Conservation (phyloP, 2,113 vertebrate species). For the Gorsachius goisagi region DNA sequence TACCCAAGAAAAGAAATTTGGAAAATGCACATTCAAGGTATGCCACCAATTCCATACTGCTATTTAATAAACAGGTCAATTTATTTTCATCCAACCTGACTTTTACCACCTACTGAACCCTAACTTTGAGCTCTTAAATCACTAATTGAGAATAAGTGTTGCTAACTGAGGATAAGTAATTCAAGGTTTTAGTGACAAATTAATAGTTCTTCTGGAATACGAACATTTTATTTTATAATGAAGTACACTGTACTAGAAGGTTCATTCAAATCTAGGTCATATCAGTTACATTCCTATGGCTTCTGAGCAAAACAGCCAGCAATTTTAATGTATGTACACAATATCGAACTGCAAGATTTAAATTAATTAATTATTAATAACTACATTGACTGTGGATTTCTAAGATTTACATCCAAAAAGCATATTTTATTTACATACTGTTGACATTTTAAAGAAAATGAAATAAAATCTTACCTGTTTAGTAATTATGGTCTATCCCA, state of each 20-base stretch:
- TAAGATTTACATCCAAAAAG: slow-evolving; percentile 71
- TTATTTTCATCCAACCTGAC: neutral
- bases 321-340: slow-evolving; percentile 23
- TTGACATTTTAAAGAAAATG: slow-evolving; percentile 20
- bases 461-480: slow-evolving; percentile 30
- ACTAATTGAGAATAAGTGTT: neutral
- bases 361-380: slow-evolving; percentile 73
- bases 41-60: neutral
- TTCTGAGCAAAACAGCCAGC: slow-evolving; percentile 6
- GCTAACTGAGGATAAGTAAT: neutral
- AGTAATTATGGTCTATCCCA: slow-evolving; percentile 10
- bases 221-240: neutral
- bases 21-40: neutral
- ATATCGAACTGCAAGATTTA: slow-evolving; percentile 18
- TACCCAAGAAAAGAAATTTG: neutral
- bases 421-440: slow-evolving; percentile 68
- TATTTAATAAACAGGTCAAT: neutral
- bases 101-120: neutral
- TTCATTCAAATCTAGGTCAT: neutral
- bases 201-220: neutral
- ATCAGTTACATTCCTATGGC: slow-evolving; percentile 35
- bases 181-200: neutral
- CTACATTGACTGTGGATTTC: slow-evolving; percentile 54
- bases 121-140: neutral
- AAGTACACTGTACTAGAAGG: neutral